Conservation (phyloP, 2,888 invertebrate species). For the Apomyelois bistriatella region DNA sequence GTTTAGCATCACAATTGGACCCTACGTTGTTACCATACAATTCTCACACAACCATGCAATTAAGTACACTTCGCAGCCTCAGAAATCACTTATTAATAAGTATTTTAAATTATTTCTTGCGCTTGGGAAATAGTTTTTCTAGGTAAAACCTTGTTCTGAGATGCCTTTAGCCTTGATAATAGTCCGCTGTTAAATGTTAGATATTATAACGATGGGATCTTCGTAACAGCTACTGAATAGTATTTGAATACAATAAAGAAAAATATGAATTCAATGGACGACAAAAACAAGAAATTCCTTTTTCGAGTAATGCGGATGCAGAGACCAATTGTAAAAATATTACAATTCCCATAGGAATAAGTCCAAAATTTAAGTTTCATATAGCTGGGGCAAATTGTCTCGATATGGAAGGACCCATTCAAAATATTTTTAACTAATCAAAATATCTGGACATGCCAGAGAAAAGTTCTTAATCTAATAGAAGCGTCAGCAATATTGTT, state of each 20-base stretch:
- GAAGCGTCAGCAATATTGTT: too few relatives aligned
- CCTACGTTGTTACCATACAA: slow-evolving; percentile 14
- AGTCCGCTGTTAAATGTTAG: background rate
- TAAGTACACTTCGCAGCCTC: slow-evolving; percentile 3
- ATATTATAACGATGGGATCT: slow-evolving; percentile 3
- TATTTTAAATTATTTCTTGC: slow-evolving; percentile 1
- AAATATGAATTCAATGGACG: slow-evolving; percentile 4
- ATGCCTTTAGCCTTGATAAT: background rate
- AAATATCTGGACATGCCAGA: too few relatives aligned
- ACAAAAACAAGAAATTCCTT: background rate
- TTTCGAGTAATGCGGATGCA: background rate
- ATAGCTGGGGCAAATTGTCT: too few relatives aligned
- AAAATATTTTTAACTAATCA: too few relatives aligned
- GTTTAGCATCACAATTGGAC: slow-evolving; percentile 25
- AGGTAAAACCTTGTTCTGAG: background rate
- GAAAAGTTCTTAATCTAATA: too few relatives aligned
- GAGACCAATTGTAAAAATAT: too few relatives aligned
- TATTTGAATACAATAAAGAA: background rate
- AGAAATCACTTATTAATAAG: slow-evolving; percentile 2
- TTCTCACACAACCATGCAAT: slow-evolving; percentile 20
- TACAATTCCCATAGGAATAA: too few relatives aligned
- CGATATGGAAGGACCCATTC: too few relatives aligned
- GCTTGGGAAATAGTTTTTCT: slow-evolving; percentile 5
- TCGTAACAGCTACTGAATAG: background rate
- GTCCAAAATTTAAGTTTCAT: too few relatives aligned